Conservation (phyloP, 2,888 invertebrate species). For the Taphrorychus bicolor region DNA sequence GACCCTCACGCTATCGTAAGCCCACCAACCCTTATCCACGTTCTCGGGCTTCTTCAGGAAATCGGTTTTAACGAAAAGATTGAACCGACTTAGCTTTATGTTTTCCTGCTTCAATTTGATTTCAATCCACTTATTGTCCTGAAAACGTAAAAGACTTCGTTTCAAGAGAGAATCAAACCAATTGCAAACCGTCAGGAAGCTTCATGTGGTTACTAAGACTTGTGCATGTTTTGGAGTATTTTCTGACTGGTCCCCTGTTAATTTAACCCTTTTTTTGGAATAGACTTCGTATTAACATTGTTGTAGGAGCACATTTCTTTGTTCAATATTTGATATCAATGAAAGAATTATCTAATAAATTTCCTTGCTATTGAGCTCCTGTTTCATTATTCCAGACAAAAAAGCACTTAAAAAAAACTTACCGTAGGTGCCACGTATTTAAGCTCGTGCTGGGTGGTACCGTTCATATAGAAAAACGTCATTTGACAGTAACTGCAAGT, state of each 20-base stretch:
- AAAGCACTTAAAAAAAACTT: slow-evolving; percentile 11
- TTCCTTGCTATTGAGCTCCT: neutral
- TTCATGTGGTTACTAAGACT: too few relatives aligned
- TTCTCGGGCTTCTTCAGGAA: slow-evolving; percentile 42
- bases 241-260: too few relatives aligned
- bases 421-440: slow-evolving; percentile 45
- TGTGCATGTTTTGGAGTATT: too few relatives aligned
- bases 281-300: too few relatives aligned
- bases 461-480: slow-evolving; percentile 50
- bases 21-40: slow-evolving; percentile 52
- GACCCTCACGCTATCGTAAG: slow-evolving; percentile 53
- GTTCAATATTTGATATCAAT: too few relatives aligned
- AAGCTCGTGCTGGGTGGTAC: slow-evolving; percentile 41
- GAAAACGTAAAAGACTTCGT: neutral
- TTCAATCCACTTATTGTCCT: slow-evolving; percentile 51
- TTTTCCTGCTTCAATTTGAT: slow-evolving; percentile 52
- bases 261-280: too few relatives aligned
- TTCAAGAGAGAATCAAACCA: too few relatives aligned
- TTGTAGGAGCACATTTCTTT: too few relatives aligned
- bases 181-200: too few relatives aligned
- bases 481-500: slow-evolving; percentile 52
- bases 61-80: slow-evolving; percentile 53
- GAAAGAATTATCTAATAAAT: too few relatives aligned
- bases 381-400: neutral
- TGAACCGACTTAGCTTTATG: slow-evolving; percentile 47